A percentile compares a stretch with the other conserved stretches of the same genome.
These are phyloP conservation scores for Ditula angustiorana DNA, from an alignment of 2,888 invertebrate species.

Conservation along the genomic window DNA sequence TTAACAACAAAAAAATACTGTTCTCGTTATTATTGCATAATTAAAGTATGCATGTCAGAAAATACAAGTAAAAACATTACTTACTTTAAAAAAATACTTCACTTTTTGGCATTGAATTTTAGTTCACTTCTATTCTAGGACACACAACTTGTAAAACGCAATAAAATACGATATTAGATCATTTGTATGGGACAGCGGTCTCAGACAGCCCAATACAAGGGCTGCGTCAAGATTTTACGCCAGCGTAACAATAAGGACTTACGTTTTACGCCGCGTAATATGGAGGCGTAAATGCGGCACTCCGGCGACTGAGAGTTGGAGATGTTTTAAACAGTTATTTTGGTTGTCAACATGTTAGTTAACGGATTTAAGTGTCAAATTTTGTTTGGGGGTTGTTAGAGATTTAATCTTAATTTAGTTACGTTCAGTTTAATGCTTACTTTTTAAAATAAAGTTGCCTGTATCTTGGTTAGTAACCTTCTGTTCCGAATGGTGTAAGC, in stretches of 20 bases:
- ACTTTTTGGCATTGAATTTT: too few relatives aligned
- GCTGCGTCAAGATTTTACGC: constrained; percentile 76
- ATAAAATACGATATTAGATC: not conserved
- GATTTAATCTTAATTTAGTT: not conserved
- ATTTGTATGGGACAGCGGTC: constrained; percentile 12
- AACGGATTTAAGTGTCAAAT: constrained; percentile 42
- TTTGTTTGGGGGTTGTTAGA: not conserved
- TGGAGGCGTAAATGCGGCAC: constrained; percentile 52
- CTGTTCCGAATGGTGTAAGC: too few relatives aligned
- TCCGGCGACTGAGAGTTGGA: constrained; percentile 37
- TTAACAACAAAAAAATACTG: too few relatives aligned
- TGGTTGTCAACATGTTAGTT: constrained; percentile 43
- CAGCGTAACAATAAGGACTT: constrained; percentile 53
- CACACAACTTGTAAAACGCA: not conserved
- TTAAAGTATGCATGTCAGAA: too few relatives aligned
- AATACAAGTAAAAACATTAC: too few relatives aligned
- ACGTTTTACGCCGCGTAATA: constrained; percentile 61
- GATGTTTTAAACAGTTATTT: constrained; percentile 34
- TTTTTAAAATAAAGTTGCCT: too few relatives aligned
- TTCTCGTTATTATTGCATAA: too few relatives aligned
- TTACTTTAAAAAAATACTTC: too few relatives aligned
- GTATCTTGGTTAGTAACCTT: too few relatives aligned
- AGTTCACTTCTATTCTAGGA: too few relatives aligned
- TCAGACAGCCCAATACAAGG: constrained; percentile 34
- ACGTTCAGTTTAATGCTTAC: too few relatives aligned